A percentile compares a stretch with the other conserved stretches of the same genome.
Evolutionary conservation across 2,888 invertebrate species (phyloP).

Genomic region (Lordiphosa fenestrarum): DNA sequence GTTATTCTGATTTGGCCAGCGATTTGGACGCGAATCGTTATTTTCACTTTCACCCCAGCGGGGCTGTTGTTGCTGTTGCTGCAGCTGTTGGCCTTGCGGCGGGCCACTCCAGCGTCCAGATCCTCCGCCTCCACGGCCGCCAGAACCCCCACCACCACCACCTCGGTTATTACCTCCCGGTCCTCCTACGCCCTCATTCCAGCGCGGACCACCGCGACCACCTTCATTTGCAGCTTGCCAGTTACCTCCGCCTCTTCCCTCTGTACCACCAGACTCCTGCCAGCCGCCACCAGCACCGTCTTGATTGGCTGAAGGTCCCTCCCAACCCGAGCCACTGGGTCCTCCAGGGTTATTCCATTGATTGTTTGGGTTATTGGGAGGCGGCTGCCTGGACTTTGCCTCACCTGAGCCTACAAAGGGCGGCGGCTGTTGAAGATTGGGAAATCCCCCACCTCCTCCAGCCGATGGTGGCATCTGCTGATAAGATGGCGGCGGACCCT

Average conservation of each 20-base stretch:
- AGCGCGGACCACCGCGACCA: no score
- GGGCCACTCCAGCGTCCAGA: constrained; percentile 24
- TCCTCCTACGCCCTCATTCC: no score
- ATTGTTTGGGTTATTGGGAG: constrained; percentile 11
- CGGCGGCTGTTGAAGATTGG: constrained; percentile 53
- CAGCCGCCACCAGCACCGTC: neutral
- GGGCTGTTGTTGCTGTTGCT: constrained; percentile 10
- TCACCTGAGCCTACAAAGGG: constrained; percentile 25
- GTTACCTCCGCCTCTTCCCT: no score
- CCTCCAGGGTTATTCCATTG: constrained; percentile 17
- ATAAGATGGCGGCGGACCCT: constrained; percentile 14
- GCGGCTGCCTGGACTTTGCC: constrained; percentile 2
- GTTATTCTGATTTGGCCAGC: constrained; percentile 18
- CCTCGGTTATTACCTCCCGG: neutral
- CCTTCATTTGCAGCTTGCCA: no score
- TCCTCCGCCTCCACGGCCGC: neutral
- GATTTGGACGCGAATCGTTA: constrained; percentile 7
- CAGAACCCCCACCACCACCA: neutral
- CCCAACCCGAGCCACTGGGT: neutral
- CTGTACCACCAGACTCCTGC: constrained; percentile 7
- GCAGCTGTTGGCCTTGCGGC: constrained; percentile 4
- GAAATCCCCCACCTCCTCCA: constrained; percentile 20
- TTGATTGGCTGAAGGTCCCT: neutral
- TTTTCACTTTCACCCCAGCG: constrained; percentile 17
- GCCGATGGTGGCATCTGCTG: constrained; percentile 25